phyloP scores from a whole-genome alignment of 1,140 invertebrate species.

The Caenorhabditis latens region DNA sequence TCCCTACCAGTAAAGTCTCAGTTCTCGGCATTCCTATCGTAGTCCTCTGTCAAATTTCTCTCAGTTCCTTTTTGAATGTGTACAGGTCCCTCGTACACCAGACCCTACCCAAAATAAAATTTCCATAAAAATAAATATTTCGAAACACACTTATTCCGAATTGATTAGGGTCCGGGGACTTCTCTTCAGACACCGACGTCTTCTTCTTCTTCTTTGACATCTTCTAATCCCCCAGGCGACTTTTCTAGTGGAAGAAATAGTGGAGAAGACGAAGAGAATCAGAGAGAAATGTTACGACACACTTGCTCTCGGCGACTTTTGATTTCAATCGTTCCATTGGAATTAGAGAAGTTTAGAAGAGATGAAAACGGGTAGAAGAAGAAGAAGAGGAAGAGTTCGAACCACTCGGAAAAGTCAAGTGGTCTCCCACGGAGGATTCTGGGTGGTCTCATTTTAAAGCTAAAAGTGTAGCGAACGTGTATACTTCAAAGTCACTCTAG shows the following conservation, averaged over 20 bases:
- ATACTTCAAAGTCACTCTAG: no score
- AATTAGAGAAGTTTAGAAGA: constrained; percentile 20
- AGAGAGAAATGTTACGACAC: constrained; percentile 42
- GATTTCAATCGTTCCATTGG: constrained; percentile 41
- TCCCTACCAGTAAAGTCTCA: no score
- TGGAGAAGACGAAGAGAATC: neutral
- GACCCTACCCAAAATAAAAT: neutral
- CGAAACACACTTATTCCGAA: constrained; percentile 18
- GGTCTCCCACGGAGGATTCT: neutral
- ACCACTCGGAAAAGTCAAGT: constrained; percentile 48
- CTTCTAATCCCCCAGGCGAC: constrained; percentile 28
- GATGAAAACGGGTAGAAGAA: neutral
- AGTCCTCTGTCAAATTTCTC: no score
- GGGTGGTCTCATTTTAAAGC: neutral
- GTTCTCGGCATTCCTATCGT: no score
- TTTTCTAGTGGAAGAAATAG: neutral
- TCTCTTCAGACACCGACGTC: constrained; percentile 2
- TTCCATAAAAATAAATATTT: constrained; percentile 6
- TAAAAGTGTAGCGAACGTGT: no score
- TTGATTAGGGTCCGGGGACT: constrained; percentile 3
- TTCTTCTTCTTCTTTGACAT: constrained; percentile 17
- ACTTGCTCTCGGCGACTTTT: constrained; percentile 12
- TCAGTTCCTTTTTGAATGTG: no score
- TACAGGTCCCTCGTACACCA: no score
- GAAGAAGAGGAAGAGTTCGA: neutral